Evolutionary conservation across 2,113 vertebrate genomes (phyloP).

Genomic region (Nerophis ophidion): DNA sequence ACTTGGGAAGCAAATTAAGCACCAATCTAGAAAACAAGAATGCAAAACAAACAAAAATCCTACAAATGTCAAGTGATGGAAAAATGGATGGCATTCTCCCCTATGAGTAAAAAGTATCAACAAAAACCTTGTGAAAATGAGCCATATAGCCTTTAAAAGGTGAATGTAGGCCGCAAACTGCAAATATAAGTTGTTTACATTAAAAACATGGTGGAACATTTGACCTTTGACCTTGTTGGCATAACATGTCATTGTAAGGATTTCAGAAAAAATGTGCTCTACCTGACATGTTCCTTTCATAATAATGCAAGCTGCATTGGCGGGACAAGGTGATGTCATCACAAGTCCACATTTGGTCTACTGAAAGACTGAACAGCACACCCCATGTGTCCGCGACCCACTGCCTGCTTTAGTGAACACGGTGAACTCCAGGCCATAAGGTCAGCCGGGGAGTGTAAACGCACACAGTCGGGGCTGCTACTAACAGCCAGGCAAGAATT

Average conservation of each 20-base stretch:
- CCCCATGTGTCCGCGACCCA: slow-evolving; percentile 55
- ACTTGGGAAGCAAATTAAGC: too few species aligned
- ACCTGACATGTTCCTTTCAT: too few species aligned
- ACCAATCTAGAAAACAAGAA: too few species aligned
- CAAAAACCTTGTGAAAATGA: neutral
- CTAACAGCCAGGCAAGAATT: slow-evolving; percentile 55
- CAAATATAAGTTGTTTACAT: slow-evolving; percentile 13
- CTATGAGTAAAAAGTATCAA: too few species aligned
- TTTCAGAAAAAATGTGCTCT: neutral
- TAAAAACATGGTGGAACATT: slow-evolving; percentile 27
- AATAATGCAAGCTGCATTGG: neutral
- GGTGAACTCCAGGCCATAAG: slow-evolving; percentile 54
- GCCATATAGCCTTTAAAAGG: too few species aligned
- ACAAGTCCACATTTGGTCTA: slow-evolving; percentile 20
- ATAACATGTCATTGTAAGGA: slow-evolving; percentile 12
- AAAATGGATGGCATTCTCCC: too few species aligned
- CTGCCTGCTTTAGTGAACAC: slow-evolving; percentile 43
- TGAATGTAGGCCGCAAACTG: slow-evolving; percentile 2
- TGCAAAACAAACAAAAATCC: too few species aligned
- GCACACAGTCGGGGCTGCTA: slow-evolving; percentile 41
- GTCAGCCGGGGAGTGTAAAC: slow-evolving; percentile 63
- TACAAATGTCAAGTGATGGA: too few species aligned
- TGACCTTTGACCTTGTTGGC: slow-evolving; percentile 29
- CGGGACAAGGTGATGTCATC: neutral
- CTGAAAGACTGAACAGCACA: slow-evolving; percentile 38